A percentile compares a stretch with the other conserved stretches of the same genome.
Conservation (phyloP, 2,888 invertebrate genomes). For the Pantelozetes paolii region DNA sequence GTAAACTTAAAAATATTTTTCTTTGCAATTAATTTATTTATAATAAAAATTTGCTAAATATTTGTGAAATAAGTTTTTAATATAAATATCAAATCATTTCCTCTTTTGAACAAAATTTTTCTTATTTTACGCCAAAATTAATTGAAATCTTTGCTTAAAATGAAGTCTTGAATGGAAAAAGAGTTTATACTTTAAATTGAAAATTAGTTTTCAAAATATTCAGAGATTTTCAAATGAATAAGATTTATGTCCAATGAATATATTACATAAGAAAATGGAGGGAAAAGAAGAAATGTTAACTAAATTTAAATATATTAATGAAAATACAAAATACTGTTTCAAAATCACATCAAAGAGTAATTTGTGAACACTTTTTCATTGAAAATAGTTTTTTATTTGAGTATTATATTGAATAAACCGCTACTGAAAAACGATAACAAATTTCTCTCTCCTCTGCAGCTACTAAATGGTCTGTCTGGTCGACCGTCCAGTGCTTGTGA, state of each 20-base stretch:
- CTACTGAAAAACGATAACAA: not conserved
- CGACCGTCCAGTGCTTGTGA: not conserved
- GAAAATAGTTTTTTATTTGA: not conserved
- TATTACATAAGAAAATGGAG: not conserved
- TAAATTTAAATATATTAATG: not conserved
- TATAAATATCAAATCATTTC: too few species aligned
- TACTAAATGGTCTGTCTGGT: not conserved
- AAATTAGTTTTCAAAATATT: too few species aligned
- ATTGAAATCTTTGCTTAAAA: too few species aligned
- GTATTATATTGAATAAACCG: not conserved
- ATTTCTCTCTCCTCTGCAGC: not conserved
- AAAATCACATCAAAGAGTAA: too few species aligned
- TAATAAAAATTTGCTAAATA: too few species aligned
- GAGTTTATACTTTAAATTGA: too few species aligned
- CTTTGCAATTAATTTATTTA: too few species aligned
- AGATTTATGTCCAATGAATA: conserved; percentile 27
- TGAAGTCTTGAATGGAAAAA: too few species aligned
- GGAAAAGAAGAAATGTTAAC: not conserved
- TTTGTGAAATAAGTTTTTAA: too few species aligned
- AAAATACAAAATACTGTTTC: not conserved
- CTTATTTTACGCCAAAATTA: too few species aligned
- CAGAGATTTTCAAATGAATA: not conserved
- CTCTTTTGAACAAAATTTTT: too few species aligned
- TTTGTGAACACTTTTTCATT: not conserved
- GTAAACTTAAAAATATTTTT: too few species aligned